Conservation (phyloP, 2,888 invertebrate species). For the Seira musarum region DNA sequence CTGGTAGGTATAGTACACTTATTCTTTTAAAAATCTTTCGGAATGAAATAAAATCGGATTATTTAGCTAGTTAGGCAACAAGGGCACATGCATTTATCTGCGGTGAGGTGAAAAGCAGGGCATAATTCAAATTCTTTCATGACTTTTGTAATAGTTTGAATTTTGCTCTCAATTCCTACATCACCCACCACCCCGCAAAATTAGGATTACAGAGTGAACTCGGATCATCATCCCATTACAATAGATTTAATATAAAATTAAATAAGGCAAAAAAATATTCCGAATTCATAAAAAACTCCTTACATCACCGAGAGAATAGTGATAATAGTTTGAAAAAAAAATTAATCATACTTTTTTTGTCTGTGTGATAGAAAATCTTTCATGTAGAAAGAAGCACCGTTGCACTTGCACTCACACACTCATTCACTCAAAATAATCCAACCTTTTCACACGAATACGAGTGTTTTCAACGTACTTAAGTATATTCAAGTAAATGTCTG, state of each 20-base stretch:
- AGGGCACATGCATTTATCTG: conserved; percentile 38
- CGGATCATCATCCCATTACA: background rate
- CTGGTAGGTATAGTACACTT: too few relatives aligned
- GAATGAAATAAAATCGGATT: conserved; percentile 37
- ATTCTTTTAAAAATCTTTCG: conserved; percentile 11
- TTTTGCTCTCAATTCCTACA: conserved; percentile 24
- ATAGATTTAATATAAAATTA: conserved; percentile 19
- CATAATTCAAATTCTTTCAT: conserved; percentile 5
- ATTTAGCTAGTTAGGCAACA: conserved; percentile 44
- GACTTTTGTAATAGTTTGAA: background rate
- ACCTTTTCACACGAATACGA: background rate
- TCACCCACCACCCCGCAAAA: too few relatives aligned
- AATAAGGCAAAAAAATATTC: background rate
- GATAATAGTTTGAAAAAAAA: conserved; percentile 35
- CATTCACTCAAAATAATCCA: background rate
- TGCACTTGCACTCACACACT: conserved; percentile 48
- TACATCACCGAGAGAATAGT: conserved; percentile 8
- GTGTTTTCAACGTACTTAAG: too few relatives aligned
- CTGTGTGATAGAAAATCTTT: conserved; percentile 42
- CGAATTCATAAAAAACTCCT: conserved; percentile 1
- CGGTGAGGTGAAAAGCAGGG: conserved; percentile 33
- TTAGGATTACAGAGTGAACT: background rate
- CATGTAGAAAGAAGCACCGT: conserved; percentile 53
- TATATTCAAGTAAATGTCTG: too few relatives aligned
- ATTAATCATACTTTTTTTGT: conserved; percentile 26